phyloP scores from a whole-genome alignment of 2,888 invertebrate species.

The Caradrina clavipalpis region DNA sequence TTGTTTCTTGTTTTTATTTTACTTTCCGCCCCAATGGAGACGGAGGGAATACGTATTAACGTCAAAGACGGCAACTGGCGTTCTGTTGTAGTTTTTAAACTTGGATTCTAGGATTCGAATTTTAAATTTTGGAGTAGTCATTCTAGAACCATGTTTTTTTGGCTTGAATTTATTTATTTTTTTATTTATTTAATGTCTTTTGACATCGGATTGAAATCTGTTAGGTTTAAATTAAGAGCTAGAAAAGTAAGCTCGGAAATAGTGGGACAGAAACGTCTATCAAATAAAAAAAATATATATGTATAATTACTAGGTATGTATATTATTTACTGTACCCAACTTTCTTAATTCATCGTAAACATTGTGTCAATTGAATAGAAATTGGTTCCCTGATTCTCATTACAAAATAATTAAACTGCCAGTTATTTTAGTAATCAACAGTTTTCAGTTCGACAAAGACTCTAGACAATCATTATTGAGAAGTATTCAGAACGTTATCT shows the following conservation, averaged over 20 bases:
- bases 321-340: no score
- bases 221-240: no score
- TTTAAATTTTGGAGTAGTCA: conserved; percentile 30
- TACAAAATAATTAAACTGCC: neutral
- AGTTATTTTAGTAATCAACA: no score
- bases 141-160: conserved; percentile 6
- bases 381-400: neutral
- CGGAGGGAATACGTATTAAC: conserved; percentile 57
- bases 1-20: conserved; percentile 71
- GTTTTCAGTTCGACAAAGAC: neutral
- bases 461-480: conserved; percentile 1
- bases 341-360: no score
- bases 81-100: conserved; percentile 58
- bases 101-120: conserved; percentile 44
- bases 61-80: conserved; percentile 50
- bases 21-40: conserved; percentile 64
- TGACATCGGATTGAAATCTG: no score
- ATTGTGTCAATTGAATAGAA: neutral
- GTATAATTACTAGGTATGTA: no score
- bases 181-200: neutral
- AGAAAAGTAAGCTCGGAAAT: no score
- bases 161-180: neutral
- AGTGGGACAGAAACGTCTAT: no score
- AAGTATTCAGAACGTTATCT: neutral
- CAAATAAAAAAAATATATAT: no score